These are phyloP conservation scores for Ciona savignyi DNA, from an alignment of 23 tunicate genomes.

Conservation along the genomic window DNA sequence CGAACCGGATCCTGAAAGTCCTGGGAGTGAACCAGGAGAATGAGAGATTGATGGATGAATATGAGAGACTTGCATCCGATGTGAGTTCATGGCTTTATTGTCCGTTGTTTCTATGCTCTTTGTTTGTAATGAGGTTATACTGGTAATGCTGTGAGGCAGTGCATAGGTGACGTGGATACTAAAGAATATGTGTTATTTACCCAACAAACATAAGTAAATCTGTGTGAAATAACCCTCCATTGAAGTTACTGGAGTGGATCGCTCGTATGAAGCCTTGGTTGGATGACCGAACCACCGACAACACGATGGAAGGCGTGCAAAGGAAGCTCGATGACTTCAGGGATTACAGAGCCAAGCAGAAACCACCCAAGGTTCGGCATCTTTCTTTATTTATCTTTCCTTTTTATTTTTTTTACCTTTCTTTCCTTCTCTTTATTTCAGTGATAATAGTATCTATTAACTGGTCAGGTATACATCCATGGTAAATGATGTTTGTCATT, in stretches of 20 bases:
- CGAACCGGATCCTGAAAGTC: constrained; percentile 97
- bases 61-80: constrained; percentile 98
- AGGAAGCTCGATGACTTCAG: constrained; percentile 88
- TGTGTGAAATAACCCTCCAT: not conserved
- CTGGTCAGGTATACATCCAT: no score
- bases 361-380: constrained; percentile 96
- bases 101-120: no score
- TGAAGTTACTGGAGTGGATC: constrained; percentile 95
- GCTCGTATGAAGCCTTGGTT: constrained; percentile 92
- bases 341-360: constrained; percentile 85
- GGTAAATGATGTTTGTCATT: no score
- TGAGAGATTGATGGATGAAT: constrained; percentile 98
- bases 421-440: no score
- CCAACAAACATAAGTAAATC: no score
- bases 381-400: not conserved
- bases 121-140: no score
- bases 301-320: constrained; percentile 97
- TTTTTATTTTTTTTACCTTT: no score
- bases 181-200: no score
- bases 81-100: constrained; percentile 61
- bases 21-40: constrained; percentile 98
- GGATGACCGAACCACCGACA: constrained; percentile 95
- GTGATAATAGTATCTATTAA: no score
- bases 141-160: no score
- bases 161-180: no score